These are phyloP conservation scores for Hycleus cichorii DNA, from an alignment of 1,140 invertebrate genomes.

Conservation along the genomic window DNA sequence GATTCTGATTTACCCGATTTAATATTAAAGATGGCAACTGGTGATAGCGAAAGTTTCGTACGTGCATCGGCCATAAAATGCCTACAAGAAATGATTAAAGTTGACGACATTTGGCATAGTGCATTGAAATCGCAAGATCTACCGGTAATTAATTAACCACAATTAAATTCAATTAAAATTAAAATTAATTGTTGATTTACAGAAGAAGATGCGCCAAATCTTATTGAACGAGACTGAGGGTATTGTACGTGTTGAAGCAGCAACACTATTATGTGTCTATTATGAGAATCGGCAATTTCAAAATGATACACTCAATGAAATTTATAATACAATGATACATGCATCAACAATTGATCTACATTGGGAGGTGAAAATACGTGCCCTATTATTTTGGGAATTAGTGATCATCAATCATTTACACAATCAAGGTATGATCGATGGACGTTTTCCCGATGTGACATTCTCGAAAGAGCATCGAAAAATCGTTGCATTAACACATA, in stretches of 20 bases:
- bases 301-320: conserved; percentile 31
- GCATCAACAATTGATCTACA: conserved; percentile 63
- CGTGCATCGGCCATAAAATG: conserved; percentile 63
- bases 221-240: conserved; percentile 64
- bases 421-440: conserved; percentile 73
- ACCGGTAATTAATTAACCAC: conserved; percentile 44
- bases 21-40: conserved; percentile 53
- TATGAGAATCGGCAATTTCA: conserved; percentile 57
- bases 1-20: conserved; percentile 56
- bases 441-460: conserved; percentile 64
- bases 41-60: conserved; percentile 65
- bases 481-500: conserved; percentile 61
- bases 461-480: conserved; percentile 71
- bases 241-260: conserved; percentile 63
- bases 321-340: conserved; percentile 54
- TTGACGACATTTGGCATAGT: conserved; percentile 57
- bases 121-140: conserved; percentile 52
- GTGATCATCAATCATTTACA: conserved; percentile 56
- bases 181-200: conserved; percentile 27
- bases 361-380: conserved; percentile 69
- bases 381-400: conserved; percentile 61
- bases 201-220: conserved; percentile 56
- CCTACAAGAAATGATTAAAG: conserved; percentile 55
- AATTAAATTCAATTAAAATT: neutral
- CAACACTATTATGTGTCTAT: conserved; percentile 55